Evolutionary conservation across 2,797 vertebrate species (phyloP).

Genomic region (Hydrolagus colliei): DNA sequence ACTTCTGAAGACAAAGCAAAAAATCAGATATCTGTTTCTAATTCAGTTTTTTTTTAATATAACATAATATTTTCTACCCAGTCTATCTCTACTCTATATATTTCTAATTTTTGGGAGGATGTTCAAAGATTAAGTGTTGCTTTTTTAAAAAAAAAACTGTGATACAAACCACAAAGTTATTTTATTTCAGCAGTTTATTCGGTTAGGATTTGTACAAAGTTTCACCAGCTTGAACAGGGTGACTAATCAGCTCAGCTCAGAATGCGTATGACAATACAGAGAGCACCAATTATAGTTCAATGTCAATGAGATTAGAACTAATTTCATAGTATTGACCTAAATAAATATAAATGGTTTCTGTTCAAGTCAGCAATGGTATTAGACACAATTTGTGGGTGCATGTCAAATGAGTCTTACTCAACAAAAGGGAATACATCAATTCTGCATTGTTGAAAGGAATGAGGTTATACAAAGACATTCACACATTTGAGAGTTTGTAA

Average conservation of each 20-base stretch:
- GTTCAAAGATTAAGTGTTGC: not conserved
- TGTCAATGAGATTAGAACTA: constrained; percentile 4
- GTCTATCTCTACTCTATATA: too few relatives aligned
- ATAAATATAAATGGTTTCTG: not conserved
- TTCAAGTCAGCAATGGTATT: constrained; percentile 13
- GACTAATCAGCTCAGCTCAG: not conserved
- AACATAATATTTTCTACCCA: too few relatives aligned
- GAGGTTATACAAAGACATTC: not conserved
- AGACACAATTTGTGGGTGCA: not conserved
- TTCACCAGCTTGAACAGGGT: not conserved
- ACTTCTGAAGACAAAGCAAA: too few relatives aligned
- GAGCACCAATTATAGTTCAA: not conserved
- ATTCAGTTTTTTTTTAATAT: too few relatives aligned
- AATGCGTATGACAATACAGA: not conserved
- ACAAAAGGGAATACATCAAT: constrained; percentile 5
- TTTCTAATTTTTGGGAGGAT: not conserved
- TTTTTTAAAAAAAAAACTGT: not conserved
- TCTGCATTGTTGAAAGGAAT: constrained; percentile 2
- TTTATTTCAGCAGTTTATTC: not conserved
- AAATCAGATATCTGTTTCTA: too few relatives aligned
- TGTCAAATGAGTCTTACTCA: not conserved
- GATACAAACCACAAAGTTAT: not conserved
- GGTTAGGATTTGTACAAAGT: not conserved
- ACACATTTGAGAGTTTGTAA: constrained; percentile 3
- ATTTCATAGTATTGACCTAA: constrained; percentile 11